Evolutionary conservation across 2,888 invertebrate genomes (phyloP).

Genomic region (Cacoxenus indagator): DNA sequence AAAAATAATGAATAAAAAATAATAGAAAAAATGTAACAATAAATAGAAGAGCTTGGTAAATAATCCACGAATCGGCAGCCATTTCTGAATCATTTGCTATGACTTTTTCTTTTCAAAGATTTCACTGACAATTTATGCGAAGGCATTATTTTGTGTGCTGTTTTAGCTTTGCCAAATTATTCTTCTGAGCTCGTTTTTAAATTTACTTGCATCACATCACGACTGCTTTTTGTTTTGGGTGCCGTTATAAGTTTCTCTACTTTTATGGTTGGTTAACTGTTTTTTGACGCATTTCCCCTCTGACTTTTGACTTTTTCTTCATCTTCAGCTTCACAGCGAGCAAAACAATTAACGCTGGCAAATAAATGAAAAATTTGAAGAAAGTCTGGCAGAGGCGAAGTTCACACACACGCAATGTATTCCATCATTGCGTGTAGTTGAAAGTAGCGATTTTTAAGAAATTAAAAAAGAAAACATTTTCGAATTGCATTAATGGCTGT

Average conservation of each 20-base stretch:
- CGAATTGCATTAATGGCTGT: no score
- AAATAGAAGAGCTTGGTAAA: no score
- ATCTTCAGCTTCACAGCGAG: not conserved
- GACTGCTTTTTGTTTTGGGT: no score
- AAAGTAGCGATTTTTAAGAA: not conserved
- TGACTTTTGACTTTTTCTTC: not conserved
- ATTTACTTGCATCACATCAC: no score
- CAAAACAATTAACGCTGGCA: not conserved
- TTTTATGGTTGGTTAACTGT: not conserved
- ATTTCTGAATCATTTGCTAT: no score
- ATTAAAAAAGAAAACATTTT: not conserved
- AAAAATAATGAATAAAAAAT: no score
- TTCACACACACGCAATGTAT: constrained; percentile 19
- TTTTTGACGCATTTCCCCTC: constrained; percentile 7
- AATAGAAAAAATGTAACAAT: no score
- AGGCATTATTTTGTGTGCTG: not conserved
- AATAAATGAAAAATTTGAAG: not conserved
- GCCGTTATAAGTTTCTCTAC: not conserved
- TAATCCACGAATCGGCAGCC: no score
- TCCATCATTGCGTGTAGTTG: constrained; percentile 1
- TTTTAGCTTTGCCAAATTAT: not conserved
- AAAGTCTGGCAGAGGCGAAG: constrained; percentile 19
- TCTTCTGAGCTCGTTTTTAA: not conserved
- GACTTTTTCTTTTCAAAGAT: no score
- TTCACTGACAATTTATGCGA: no score